Conservation (phyloP, 2,888 invertebrate species). For the Germaria angustata region DNA sequence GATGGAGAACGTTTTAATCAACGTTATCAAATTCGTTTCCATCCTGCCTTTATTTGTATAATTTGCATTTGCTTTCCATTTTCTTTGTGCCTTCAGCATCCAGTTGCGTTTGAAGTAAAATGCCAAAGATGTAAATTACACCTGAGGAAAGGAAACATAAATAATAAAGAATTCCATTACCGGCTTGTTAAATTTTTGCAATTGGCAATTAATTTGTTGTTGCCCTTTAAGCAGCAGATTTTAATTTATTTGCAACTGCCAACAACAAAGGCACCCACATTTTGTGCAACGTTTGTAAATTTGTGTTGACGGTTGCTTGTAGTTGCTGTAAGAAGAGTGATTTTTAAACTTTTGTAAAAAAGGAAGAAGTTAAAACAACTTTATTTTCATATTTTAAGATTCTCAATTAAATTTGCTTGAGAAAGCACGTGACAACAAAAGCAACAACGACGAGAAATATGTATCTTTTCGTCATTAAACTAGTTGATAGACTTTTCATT, state of each 20-base stretch:
- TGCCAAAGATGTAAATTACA: not conserved
- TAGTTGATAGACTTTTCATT: constrained; percentile 2
- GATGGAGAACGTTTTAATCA: not conserved
- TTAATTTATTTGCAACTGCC: constrained; percentile 39
- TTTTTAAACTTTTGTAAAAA: not conserved
- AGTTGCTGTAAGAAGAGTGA: not conserved
- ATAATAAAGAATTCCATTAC: constrained; percentile 37
- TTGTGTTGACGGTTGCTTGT: not conserved
- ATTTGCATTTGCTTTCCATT: not conserved
- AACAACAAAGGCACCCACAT: not conserved
- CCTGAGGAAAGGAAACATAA: not conserved
- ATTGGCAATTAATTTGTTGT: constrained; percentile 56
- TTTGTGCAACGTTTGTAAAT: not conserved
- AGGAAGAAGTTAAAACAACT: not conserved
- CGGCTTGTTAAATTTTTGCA: constrained; percentile 44
- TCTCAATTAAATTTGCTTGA: constrained; percentile 42
- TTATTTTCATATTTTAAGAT: constrained; percentile 3
- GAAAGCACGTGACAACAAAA: not conserved
- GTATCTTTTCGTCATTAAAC: constrained; percentile 26
- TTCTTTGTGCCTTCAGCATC: not conserved
- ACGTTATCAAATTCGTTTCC: not conserved
- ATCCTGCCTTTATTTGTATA: not conserved
- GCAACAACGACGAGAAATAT: not conserved
- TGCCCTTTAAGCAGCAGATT: constrained; percentile 43
- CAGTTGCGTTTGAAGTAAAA: not conserved